These are phyloP conservation scores for Hafferia zeledoni DNA, from an alignment of 2,797 vertebrate genomes.

Conservation along the genomic window DNA sequence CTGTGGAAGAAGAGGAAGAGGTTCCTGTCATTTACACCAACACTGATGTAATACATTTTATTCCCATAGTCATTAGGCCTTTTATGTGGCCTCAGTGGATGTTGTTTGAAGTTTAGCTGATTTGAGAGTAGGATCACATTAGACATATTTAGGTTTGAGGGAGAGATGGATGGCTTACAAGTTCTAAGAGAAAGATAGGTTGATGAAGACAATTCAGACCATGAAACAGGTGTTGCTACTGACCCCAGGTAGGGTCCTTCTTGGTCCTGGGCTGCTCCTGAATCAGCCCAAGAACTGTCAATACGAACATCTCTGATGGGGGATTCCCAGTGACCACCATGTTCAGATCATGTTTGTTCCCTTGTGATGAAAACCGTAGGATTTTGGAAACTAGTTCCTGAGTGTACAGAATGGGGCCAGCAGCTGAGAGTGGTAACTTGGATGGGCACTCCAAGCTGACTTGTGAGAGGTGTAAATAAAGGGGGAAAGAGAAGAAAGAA, in stretches of 20 bases:
- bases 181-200: not conserved
- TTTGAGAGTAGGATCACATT: not conserved
- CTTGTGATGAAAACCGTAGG: not conserved
- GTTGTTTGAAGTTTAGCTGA: not conserved
- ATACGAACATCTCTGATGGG: not conserved
- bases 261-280: not conserved
- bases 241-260: not conserved
- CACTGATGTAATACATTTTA: not conserved
- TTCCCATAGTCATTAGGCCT: not conserved
- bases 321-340: fast-evolving
- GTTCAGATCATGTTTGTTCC: not conserved
- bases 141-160: not conserved
- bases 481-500: not conserved
- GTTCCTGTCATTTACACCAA: not conserved
- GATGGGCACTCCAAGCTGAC: not conserved
- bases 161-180: not conserved
- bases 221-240: not conserved
- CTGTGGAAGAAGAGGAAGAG: not conserved
- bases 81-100: not conserved
- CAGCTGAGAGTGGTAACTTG: not conserved
- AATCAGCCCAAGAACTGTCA: not conserved
- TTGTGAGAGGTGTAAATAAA: not conserved
- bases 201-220: not conserved
- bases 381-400: not conserved
- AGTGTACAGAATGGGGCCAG: not conserved